Evolutionary conservation across 1,140 invertebrate species (phyloP).

Genomic region (Proctacanthus coquilletti): DNA sequence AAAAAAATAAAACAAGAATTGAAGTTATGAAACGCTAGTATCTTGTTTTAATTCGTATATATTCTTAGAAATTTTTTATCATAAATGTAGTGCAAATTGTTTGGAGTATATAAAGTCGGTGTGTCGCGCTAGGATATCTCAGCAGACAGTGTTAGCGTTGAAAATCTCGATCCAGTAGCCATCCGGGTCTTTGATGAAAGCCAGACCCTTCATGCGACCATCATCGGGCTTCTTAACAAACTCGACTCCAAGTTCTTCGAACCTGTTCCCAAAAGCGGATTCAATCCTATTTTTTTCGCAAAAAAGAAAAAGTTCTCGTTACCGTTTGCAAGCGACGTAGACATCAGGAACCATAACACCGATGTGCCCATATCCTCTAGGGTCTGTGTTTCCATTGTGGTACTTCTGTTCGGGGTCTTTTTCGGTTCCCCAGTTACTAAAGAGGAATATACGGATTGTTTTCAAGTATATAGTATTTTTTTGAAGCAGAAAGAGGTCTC

Average conservation of each 20-base stretch:
- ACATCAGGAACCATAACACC: constrained; percentile 81
- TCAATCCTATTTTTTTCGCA: constrained; percentile 24
- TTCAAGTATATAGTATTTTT: not conserved
- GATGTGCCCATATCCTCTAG: constrained; percentile 83
- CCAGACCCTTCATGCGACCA: constrained; percentile 85
- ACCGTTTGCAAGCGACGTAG: constrained; percentile 58
- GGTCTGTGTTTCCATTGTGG: constrained; percentile 85
- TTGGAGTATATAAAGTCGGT: too few relatives aligned
- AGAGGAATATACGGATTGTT: constrained; percentile 1
- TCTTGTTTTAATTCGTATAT: too few relatives aligned
- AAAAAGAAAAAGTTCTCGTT: constrained; percentile 11
- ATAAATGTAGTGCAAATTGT: too few relatives aligned
- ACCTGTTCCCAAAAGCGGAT: too few relatives aligned
- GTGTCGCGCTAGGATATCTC: too few relatives aligned
- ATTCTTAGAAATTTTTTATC: too few relatives aligned
- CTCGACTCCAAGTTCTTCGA: constrained; percentile 70
- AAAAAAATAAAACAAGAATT: too few relatives aligned
- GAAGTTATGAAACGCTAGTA: too few relatives aligned
- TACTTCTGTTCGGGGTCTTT: constrained; percentile 60
- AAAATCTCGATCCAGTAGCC: constrained; percentile 96
- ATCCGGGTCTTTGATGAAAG: constrained; percentile 90
- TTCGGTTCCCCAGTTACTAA: constrained; percentile 89
- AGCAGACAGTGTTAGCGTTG: constrained; percentile 46
- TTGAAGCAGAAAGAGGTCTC: constrained; percentile 16
- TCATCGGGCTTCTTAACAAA: constrained; percentile 83